Conservation (phyloP, 2,888 invertebrate species). For the Brenthis daphne region DNA sequence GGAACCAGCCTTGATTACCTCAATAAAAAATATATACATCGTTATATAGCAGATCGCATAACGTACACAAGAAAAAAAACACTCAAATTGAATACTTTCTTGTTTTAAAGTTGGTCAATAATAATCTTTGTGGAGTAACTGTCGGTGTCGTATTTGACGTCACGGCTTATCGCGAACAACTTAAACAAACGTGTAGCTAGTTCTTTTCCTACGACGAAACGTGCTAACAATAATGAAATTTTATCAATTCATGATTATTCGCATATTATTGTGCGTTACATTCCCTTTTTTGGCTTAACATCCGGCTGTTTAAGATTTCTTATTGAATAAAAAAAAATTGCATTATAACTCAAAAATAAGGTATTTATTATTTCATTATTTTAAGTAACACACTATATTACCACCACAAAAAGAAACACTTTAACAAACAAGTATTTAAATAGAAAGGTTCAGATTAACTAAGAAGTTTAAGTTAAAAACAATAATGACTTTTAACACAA, state of each 20-base stretch:
- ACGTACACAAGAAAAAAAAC: no score
- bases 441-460: background rate
- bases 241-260: slow-evolving; percentile 16
- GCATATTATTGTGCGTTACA: slow-evolving; percentile 10
- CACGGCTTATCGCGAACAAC: slow-evolving; percentile 30
- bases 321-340: no score
- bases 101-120: slow-evolving; percentile 5
- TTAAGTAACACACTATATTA: no score
- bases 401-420: background rate
- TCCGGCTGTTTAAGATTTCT: background rate
- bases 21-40: no score
- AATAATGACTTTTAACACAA: slow-evolving; percentile 30
- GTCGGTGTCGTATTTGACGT: slow-evolving; percentile 23
- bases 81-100: background rate
- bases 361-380: no score
- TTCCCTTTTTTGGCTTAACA: background rate
- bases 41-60: no score
- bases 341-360: no score
- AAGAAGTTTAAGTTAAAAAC: slow-evolving; percentile 16
- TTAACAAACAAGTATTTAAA: background rate
- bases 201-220: slow-evolving; percentile 27
- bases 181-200: slow-evolving; percentile 24
- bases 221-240: slow-evolving; percentile 8
- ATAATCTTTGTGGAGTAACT: slow-evolving; percentile 2
- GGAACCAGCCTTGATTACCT: no score